Percentiles rank a stretch among this genome's conserved stretches.
phyloP scores from a whole-genome alignment of 1,140 invertebrate species.

The Rhagoletis pomonella region DNA sequence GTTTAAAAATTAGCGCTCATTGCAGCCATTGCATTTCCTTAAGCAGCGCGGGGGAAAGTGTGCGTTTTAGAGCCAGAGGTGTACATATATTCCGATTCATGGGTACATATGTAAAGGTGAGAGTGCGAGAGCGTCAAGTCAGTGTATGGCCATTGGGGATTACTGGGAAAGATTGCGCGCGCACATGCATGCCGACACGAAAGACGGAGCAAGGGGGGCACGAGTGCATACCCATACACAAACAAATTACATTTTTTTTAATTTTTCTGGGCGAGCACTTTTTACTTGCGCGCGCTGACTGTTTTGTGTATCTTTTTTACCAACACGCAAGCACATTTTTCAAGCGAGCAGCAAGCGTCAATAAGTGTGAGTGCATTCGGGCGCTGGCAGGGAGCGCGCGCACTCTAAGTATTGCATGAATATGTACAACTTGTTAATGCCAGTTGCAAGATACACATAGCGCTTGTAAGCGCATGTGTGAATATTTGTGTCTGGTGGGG shows the following conservation, averaged over 20 bases:
- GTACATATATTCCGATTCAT: not conserved
- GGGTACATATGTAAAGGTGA: too few species aligned
- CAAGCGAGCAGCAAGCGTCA: not conserved
- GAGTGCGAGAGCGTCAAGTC: not conserved
- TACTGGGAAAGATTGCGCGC: not conserved
- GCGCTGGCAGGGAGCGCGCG: not conserved
- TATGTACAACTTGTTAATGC: too few species aligned
- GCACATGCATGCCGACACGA: not conserved
- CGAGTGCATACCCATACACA: conserved; percentile 7
- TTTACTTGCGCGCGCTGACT: not conserved
- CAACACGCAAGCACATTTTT: not conserved
- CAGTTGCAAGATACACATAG: conserved; percentile 17
- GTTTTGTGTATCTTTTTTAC: conserved; percentile 51
- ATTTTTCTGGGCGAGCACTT: conserved; percentile 32
- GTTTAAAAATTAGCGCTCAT: not conserved
- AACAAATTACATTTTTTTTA: not conserved
- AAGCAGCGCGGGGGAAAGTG: not conserved
- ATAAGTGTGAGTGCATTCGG: not conserved
- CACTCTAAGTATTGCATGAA: not conserved
- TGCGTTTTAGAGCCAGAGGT: not conserved
- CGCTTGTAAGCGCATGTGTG: not conserved
- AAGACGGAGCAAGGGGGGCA: not conserved
- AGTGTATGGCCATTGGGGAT: not conserved
- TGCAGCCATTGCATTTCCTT: not conserved
- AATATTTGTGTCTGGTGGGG: not conserved